phyloP scores from a whole-genome alignment of 1,140 invertebrate genomes.

The Lepidurus couesii region DNA sequence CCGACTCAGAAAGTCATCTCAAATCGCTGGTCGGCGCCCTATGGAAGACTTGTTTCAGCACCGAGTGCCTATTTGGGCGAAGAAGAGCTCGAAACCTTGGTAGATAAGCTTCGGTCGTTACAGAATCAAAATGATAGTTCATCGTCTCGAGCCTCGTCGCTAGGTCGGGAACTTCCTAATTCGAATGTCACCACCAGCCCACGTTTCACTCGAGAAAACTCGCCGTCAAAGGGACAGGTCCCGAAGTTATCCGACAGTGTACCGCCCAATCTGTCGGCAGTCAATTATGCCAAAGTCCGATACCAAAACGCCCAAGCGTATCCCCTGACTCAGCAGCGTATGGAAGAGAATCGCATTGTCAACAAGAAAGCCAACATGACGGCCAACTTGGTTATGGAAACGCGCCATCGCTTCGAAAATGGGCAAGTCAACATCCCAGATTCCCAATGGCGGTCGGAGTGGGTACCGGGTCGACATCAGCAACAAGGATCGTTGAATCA shows the following conservation, averaged over 20 bases:
- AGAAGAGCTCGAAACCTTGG: conserved; percentile 37
- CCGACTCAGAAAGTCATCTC: conserved; percentile 1
- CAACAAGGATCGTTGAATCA: conserved; percentile 46
- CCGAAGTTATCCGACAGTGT: conserved; percentile 32
- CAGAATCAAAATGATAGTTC: conserved; percentile 33
- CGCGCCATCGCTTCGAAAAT: conserved; percentile 42
- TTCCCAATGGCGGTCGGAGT: conserved; percentile 38
- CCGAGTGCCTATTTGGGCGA: conserved; percentile 38
- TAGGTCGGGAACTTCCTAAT: neutral
- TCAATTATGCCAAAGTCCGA: conserved; percentile 60
- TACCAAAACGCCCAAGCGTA: conserved; percentile 55
- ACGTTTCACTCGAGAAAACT: conserved; percentile 43
- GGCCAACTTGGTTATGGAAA: conserved; percentile 39
- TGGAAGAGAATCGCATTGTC: conserved; percentile 51
- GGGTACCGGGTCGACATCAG: conserved; percentile 42
- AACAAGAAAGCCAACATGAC: conserved; percentile 40
- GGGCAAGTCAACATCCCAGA: conserved; percentile 35
- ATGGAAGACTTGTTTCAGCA: conserved; percentile 34
- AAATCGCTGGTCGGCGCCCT: conserved; percentile 24
- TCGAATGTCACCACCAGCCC: conserved; percentile 29
- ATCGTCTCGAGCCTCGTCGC: conserved; percentile 20
- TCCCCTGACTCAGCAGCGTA: conserved; percentile 48
- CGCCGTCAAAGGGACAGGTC: conserved; percentile 23
- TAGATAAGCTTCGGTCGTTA: conserved; percentile 34
- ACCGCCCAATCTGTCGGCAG: conserved; percentile 45